These are phyloP conservation scores for Drosophila melanogaster DNA, from an alignment of 1,140 invertebrate genomes.

Conservation along the genomic window Release_6_plus_ISO1_MT NT_033779.5:8444001-8444500, in stretches of 20 bases:
- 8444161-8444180: not conserved
- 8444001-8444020: not conserved
- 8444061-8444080: not conserved
- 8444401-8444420: not conserved
- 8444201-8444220: not conserved
- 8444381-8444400: not conserved
- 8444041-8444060: not conserved
- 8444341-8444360: too few species aligned
- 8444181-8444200: too few species aligned
- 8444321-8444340: not conserved
- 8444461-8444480: not conserved
- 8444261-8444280: not conserved
- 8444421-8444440: not conserved
- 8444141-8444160: not conserved
- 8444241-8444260: not conserved
- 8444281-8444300: not conserved
- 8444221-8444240: not conserved
- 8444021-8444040: not conserved
- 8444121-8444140: not conserved
- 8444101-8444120: not conserved
- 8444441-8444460: not conserved
- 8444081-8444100: not conserved
- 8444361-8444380: not conserved
- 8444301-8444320: not conserved
- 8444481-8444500: not conserved